Evolutionary conservation across 2,888 invertebrate genomes (phyloP).

Genomic region (Orchestes rusci): DNA sequence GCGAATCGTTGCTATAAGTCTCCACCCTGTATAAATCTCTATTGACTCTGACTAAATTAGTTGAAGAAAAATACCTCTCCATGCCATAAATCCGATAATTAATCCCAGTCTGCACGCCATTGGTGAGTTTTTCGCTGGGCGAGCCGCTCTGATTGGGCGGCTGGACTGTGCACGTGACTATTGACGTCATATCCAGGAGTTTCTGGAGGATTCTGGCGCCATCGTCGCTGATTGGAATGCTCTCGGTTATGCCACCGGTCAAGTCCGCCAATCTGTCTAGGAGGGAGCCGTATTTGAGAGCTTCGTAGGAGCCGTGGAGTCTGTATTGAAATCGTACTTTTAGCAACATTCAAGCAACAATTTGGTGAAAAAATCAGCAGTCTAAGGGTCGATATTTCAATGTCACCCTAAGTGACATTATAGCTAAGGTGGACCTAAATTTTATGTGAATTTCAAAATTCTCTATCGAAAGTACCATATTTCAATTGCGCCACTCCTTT

Average conservation of each 20-base stretch:
- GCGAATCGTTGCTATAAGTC: constrained; percentile 60
- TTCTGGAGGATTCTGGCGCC: constrained; percentile 60
- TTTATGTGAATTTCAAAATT: too few species aligned
- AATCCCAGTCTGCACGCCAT: constrained; percentile 63
- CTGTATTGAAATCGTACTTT: constrained; percentile 42
- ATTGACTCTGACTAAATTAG: too few species aligned
- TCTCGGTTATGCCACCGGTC: constrained; percentile 84
- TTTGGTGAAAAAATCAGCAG: too few species aligned
- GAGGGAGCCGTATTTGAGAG: constrained; percentile 83
- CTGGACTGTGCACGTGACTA: constrained; percentile 72
- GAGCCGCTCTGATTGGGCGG: constrained; percentile 44
- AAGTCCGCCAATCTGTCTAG: constrained; percentile 82
- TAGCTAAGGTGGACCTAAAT: too few species aligned
- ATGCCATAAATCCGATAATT: constrained; percentile 72
- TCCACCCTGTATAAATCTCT: constrained; percentile 54
- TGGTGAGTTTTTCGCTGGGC: constrained; percentile 54
- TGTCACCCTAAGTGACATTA: too few species aligned
- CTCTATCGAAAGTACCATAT: too few species aligned
- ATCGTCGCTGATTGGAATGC: constrained; percentile 64
- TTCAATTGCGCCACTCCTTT: too few species aligned
- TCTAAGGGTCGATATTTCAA: too few species aligned
- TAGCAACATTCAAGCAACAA: too few species aligned
- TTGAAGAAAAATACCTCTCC: too few species aligned
- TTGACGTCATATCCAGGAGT: constrained; percentile 73
- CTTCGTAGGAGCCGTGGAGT: constrained; percentile 88